Conservation (phyloP, 1,140 invertebrate species). For the Lepidurus arcticus region DNA sequence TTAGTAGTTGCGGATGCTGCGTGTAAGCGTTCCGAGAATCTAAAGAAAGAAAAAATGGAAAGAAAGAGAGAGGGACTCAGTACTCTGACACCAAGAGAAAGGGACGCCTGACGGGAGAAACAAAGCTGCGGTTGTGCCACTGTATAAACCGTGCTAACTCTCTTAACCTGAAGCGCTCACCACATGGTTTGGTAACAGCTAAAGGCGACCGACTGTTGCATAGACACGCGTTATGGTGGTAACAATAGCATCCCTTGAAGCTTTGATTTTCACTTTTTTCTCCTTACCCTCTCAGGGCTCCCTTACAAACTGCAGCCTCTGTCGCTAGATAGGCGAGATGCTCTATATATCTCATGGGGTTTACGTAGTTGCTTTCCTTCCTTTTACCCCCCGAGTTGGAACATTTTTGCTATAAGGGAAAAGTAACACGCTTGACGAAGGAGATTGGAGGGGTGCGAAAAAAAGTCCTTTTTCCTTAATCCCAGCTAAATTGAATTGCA, state of each 20-base stretch:
- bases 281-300: not conserved
- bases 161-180: not conserved
- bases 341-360: not conserved
- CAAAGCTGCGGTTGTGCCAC: not conserved
- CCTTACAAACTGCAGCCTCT: not conserved
- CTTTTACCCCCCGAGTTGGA: not conserved
- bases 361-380: not conserved
- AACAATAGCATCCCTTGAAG: not conserved
- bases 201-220: slow-evolving; percentile 17
- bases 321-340: not conserved
- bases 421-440: not conserved
- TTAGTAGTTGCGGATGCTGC: not conserved
- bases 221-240: slow-evolving; percentile 12
- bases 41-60: not conserved
- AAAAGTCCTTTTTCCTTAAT: not conserved
- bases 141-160: not conserved
- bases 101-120: not conserved
- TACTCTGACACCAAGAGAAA: not conserved
- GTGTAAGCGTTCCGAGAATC: not conserved
- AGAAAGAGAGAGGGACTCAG: not conserved
- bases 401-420: not conserved
- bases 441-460: not conserved
- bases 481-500: slow-evolving; percentile 6
- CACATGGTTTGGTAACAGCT: slow-evolving; percentile 14
- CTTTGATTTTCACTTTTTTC: slow-evolving; percentile 10